Conservation (phyloP, 2,797 vertebrate genomes). For the Cebuella pygmaea region DNA sequence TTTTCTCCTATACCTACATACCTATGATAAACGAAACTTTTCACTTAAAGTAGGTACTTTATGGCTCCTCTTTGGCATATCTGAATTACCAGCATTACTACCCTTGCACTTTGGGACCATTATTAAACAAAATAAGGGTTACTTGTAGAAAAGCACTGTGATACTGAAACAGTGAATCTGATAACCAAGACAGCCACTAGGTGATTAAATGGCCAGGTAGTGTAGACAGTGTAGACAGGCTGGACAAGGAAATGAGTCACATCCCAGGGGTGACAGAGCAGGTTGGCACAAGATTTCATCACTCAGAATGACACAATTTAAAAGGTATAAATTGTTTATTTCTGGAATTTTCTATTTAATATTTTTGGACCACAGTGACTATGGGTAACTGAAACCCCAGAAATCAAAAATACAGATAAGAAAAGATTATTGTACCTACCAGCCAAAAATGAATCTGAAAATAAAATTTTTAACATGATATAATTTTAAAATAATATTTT, state of each 20-base stretch:
- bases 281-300: background rate
- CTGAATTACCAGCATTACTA: background rate
- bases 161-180: background rate
- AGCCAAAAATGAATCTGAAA: background rate
- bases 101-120: background rate
- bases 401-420: background rate
- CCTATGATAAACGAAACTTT: background rate
- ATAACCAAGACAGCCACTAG: background rate
- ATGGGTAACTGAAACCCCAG: background rate
- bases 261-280: rapidly evolving
- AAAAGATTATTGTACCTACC: no score
- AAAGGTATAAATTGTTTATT: background rate
- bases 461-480: background rate
- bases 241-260: background rate
- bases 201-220: background rate
- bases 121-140: background rate
- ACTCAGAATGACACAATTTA: background rate
- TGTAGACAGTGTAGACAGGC: background rate
- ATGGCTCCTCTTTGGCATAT: background rate
- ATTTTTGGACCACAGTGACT: background rate
- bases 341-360: background rate
- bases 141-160: no score
- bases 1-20: background rate
- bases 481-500: background rate
- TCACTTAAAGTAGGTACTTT: background rate